Conservation (phyloP, 2,113 vertebrate species). For the Melospiza melodia region DNA sequence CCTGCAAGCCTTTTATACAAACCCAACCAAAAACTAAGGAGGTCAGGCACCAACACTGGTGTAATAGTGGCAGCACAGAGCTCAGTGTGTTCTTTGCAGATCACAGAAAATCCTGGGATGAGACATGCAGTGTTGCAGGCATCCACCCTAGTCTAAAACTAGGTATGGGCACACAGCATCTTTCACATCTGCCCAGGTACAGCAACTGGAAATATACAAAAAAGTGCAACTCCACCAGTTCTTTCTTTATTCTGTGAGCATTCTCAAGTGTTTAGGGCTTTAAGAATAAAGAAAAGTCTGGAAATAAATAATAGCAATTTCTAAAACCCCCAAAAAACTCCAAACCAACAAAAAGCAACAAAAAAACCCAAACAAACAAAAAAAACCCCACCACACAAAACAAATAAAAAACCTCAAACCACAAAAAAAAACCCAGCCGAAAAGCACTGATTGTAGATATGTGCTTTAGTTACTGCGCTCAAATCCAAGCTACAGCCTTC, state of each 20-base stretch:
- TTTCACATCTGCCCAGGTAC: not conserved
- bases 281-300: not conserved
- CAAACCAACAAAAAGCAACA: not conserved
- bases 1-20: not conserved
- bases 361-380: no score
- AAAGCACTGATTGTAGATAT: not conserved
- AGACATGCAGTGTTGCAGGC: rapidly evolving
- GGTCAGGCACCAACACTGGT: not conserved
- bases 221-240: not conserved
- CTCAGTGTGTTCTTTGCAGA: not conserved
- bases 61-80: not conserved
- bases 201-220: not conserved
- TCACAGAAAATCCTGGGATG: not conserved
- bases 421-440: no score
- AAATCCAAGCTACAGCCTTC: not conserved
- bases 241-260: not conserved
- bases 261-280: not conserved
- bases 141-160: not conserved
- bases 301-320: not conserved
- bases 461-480: not conserved
- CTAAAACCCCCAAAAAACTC: no score
- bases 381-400: no score
- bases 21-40: not conserved
- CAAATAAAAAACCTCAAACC: no score
- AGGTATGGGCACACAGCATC: not conserved